phyloP scores from a whole-genome alignment of 2,888 invertebrate genomes.

The Pharmacophagus antenor region DNA sequence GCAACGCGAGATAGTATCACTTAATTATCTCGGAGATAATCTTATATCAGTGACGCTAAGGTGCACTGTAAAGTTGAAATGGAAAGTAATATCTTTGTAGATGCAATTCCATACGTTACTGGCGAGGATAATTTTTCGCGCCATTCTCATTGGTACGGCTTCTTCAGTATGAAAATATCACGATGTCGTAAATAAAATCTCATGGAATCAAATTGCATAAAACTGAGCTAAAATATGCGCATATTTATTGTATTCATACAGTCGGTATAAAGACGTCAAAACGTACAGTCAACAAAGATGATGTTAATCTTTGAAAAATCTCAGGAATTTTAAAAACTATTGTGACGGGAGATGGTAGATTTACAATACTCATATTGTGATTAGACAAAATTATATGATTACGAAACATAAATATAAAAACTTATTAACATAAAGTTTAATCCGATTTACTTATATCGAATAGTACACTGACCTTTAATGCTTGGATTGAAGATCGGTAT shows the following conservation, averaged over 20 bases:
- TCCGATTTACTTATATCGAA: too few relatives aligned
- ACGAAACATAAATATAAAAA: too few relatives aligned
- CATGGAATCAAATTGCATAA: constrained; percentile 68
- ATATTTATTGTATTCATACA: constrained; percentile 70
- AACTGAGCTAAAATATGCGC: constrained; percentile 70
- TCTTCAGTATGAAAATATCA: constrained; percentile 70
- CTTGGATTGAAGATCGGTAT: too few relatives aligned
- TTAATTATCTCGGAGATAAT: constrained; percentile 37
- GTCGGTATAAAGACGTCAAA: constrained; percentile 73
- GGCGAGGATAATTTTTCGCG: constrained; percentile 53
- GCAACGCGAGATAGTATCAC: constrained; percentile 33
- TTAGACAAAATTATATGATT: too few relatives aligned
- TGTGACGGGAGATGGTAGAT: too few relatives aligned
- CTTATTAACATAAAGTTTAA: too few relatives aligned
- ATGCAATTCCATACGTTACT: constrained; percentile 54
- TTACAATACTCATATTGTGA: too few relatives aligned
- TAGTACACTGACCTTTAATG: too few relatives aligned
- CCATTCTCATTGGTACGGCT: constrained; percentile 49
- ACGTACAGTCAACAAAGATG: constrained; percentile 45
- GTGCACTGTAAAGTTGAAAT: constrained; percentile 40
- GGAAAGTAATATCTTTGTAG: constrained; percentile 50
- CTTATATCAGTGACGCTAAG: constrained; percentile 34
- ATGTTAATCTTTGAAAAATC: background rate
- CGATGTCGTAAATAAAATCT: constrained; percentile 64
- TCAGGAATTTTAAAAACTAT: too few relatives aligned